A percentile compares a stretch with the other conserved stretches of the same genome.
Evolutionary conservation across 2,888 invertebrate genomes (phyloP).

Genomic region (Axea sp.): DNA sequence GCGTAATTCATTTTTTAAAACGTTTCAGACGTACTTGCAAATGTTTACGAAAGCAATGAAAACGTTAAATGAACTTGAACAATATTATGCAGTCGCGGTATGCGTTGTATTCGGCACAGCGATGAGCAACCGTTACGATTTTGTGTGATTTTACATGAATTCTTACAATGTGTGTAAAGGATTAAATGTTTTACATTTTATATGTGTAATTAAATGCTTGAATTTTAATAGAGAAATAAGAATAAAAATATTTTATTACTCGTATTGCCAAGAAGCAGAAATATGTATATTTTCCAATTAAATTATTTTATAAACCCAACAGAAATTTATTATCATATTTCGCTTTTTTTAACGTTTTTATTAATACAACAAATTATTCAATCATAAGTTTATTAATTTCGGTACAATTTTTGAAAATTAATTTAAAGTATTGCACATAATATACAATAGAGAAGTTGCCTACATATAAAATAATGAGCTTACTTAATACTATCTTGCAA

Average conservation of each 20-base stretch:
- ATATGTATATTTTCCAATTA: too few species aligned
- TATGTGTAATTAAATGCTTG: too few species aligned
- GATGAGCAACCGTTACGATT: slow-evolving; percentile 8
- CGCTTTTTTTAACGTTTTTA: too few species aligned
- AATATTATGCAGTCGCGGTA: slow-evolving; percentile 28
- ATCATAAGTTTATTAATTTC: slow-evolving; percentile 5
- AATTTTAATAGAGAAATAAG: too few species aligned
- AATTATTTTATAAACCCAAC: too few species aligned
- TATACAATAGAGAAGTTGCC: slow-evolving; percentile 30
- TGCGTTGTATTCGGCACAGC: background rate
- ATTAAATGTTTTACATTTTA: too few species aligned
- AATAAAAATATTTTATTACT: too few species aligned
- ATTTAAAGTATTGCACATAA: slow-evolving; percentile 27
- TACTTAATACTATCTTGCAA: slow-evolving; percentile 36
- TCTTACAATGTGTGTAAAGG: too few species aligned
- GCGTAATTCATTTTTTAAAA: slow-evolving; percentile 62
- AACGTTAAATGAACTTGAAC: slow-evolving; percentile 57
- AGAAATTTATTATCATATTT: too few species aligned
- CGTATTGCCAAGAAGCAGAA: too few species aligned
- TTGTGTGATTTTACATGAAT: background rate
- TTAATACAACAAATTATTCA: too few species aligned
- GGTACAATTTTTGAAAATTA: slow-evolving; percentile 7
- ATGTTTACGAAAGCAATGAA: slow-evolving; percentile 66
- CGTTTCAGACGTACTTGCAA: slow-evolving; percentile 57
- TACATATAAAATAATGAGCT: slow-evolving; percentile 44